Conservation (phyloP, 37 sponge, comb jelly and placozoan genomes). For the Beroe forskalii region DNA sequence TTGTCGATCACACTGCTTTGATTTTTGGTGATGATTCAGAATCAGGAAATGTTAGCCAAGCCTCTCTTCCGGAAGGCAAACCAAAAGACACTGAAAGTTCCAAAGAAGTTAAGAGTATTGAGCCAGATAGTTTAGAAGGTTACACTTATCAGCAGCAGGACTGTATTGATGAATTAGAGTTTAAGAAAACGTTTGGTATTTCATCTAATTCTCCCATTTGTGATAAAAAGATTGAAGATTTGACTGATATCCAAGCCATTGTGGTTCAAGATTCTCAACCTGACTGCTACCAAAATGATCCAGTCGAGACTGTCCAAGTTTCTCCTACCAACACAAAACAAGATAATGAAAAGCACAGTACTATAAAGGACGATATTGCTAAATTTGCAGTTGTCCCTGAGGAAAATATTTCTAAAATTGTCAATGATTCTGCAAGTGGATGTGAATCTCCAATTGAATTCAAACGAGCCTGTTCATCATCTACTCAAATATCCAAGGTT, state of each 20-base stretch:
- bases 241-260: not conserved
- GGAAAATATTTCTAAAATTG: too few species aligned
- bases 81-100: not conserved
- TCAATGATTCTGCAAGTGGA: too few species aligned
- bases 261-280: conserved; percentile 33
- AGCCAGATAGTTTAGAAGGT: conserved; percentile 46
- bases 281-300: not conserved
- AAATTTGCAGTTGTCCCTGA: too few species aligned
- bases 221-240: not conserved
- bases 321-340: too few species aligned
- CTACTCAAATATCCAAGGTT: too few species aligned
- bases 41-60: not conserved
- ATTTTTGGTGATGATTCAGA: conserved; percentile 12
- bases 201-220: not conserved
- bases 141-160: conserved; percentile 1
- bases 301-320: not conserved
- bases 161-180: not conserved
- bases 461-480: too few species aligned
- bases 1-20: not conserved
- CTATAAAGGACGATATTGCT: too few species aligned
- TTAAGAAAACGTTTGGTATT: conserved; percentile 59
- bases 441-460: too few species aligned
- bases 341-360: too few species aligned
- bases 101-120: not conserved
- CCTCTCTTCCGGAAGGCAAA: not conserved